phyloP scores from a whole-genome alignment of 2,113 vertebrate genomes.

The Pantherophis guttatus region DNA sequence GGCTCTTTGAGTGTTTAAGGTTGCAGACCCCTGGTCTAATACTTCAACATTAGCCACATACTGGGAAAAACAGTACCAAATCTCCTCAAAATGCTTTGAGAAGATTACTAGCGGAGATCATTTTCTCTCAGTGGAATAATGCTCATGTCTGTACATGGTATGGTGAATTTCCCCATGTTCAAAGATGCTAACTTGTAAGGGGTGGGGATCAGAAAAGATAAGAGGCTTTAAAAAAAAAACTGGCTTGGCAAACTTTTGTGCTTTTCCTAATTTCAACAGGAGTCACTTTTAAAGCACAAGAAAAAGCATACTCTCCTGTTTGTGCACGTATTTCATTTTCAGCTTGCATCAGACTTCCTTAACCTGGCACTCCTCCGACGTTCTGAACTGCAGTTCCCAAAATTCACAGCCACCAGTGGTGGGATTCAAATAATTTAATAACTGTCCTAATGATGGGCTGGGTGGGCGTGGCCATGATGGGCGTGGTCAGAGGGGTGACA shows the following conservation, averaged over 20 bases:
- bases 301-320: neutral
- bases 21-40: too few species aligned
- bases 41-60: neutral
- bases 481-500: too few species aligned
- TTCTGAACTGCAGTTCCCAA: neutral
- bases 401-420: neutral
- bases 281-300: neutral
- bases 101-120: neutral
- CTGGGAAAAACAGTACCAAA: neutral
- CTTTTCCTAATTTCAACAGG: neutral
- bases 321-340: neutral
- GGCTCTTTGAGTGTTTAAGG: too few species aligned
- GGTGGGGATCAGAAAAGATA: neutral
- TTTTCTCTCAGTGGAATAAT: neutral
- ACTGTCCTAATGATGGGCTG: too few species aligned
- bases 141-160: neutral
- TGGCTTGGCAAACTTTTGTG: neutral
- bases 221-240: neutral
- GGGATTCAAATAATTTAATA: too few species aligned
- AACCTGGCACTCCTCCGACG: neutral
- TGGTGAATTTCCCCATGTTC: neutral
- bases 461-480: too few species aligned
- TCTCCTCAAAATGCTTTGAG: neutral
- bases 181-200: neutral
- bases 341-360: neutral